These are phyloP conservation scores for Melikaiella ostensackeni DNA, from an alignment of 2,888 invertebrate genomes.

Conservation along the genomic window DNA sequence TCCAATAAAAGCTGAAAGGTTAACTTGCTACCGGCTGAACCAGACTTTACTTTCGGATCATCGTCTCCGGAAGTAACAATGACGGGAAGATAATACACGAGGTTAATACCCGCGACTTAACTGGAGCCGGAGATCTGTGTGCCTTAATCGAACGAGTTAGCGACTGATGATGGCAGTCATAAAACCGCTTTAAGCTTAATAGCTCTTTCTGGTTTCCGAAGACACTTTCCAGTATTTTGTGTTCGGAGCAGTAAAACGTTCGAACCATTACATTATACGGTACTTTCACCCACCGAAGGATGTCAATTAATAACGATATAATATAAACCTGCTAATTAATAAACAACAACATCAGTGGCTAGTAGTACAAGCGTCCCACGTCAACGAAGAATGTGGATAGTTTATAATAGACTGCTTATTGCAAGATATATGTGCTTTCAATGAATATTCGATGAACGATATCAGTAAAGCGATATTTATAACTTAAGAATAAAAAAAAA, in stretches of 20 bases:
- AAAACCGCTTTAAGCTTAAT: constrained; percentile 52
- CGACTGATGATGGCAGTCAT: constrained; percentile 53
- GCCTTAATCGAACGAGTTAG: constrained; percentile 56
- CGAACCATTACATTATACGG: background rate
- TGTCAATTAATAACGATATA: constrained; percentile 7
- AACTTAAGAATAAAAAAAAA: background rate
- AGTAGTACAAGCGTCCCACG: background rate
- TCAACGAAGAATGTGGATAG: background rate
- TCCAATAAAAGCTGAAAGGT: constrained; percentile 14
- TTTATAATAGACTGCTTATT: background rate
- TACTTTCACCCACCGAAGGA: constrained; percentile 6
- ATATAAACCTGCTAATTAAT: constrained; percentile 14
- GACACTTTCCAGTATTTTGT: constrained; percentile 7
- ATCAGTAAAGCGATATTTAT: background rate
- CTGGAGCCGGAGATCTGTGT: constrained; percentile 44
- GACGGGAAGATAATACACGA: constrained; percentile 33
- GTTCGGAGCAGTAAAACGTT: background rate
- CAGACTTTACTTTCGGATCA: background rate
- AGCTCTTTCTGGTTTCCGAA: constrained; percentile 42
- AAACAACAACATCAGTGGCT: background rate
- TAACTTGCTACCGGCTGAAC: constrained; percentile 17
- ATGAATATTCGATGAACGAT: background rate
- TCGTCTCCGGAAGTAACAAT: constrained; percentile 44
- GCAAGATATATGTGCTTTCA: background rate
- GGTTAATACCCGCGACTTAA: constrained; percentile 8